Evolutionary conservation across 1,140 invertebrate genomes (phyloP).

Genomic region (Eumeta japonica): DNA sequence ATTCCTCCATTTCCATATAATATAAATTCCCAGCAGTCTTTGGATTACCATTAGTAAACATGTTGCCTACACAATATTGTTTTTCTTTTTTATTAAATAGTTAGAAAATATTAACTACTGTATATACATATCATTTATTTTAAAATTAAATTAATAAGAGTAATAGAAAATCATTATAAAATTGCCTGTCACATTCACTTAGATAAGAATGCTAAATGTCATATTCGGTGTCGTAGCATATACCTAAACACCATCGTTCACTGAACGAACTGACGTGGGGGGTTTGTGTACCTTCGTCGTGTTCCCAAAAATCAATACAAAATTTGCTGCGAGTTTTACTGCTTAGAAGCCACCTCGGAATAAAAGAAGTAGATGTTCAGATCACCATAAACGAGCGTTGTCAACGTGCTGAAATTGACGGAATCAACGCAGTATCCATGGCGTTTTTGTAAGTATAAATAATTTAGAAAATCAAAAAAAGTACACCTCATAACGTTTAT

Average conservation of each 20-base stretch:
- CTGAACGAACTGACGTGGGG: conserved; percentile 56
- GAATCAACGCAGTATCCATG: conserved; percentile 27
- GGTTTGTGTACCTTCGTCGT: conserved; percentile 57
- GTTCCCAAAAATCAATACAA: conserved; percentile 46
- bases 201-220: no score
- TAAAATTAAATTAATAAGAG: no score
- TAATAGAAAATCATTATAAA: no score
- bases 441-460: conserved; percentile 49
- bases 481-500: no score
- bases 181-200: no score
- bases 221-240: no score
- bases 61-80: no score
- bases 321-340: conserved; percentile 44
- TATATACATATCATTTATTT: conserved; percentile 8
- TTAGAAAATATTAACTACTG: conserved; percentile 7
- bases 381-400: conserved; percentile 34
- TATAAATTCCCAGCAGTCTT: no score
- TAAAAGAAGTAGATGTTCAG: conserved; percentile 37
- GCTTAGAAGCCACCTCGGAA: conserved; percentile 37
- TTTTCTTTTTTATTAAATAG: conserved; percentile 14
- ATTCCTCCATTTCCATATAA: no score
- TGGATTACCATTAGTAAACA: no score
- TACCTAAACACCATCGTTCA: conserved; percentile 31
- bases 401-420: conserved; percentile 32
- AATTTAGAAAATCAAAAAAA: no score